Evolutionary conservation across 1,140 invertebrate species (phyloP).

Genomic region (Wiebesia pumilae): DNA sequence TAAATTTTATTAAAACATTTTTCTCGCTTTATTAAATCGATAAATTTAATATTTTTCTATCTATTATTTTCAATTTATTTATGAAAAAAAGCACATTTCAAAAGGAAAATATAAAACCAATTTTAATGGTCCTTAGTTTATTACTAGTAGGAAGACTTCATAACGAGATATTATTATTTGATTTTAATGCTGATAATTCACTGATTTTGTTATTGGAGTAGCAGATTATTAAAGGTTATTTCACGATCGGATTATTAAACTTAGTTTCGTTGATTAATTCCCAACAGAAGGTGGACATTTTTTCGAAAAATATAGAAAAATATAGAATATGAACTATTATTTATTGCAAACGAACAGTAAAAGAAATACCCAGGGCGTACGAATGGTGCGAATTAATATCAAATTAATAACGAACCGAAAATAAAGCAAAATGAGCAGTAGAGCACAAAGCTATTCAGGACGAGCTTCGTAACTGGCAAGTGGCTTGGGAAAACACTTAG

Average conservation of each 20-base stretch:
- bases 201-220: too few species aligned
- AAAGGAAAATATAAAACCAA: too few species aligned
- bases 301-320: background rate
- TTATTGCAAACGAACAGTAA: background rate
- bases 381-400: background rate
- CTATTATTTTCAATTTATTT: too few species aligned
- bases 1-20: too few species aligned
- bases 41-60: too few species aligned
- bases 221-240: background rate
- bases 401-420: background rate
- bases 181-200: too few species aligned
- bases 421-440: background rate
- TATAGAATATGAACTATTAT: background rate
- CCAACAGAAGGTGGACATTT: background rate
- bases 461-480: constrained; percentile 35
- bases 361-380: too few species aligned
- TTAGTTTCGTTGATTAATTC: background rate
- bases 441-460: background rate
- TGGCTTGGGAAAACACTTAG: constrained; percentile 45
- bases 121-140: too few species aligned
- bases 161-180: too few species aligned
- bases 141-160: too few species aligned
- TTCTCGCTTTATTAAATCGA: too few species aligned
- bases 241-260: background rate
- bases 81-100: too few species aligned